Base-by-base conservation (phyloP, 2,888 invertebrate species). In the Pheosia tremula region DNA sequence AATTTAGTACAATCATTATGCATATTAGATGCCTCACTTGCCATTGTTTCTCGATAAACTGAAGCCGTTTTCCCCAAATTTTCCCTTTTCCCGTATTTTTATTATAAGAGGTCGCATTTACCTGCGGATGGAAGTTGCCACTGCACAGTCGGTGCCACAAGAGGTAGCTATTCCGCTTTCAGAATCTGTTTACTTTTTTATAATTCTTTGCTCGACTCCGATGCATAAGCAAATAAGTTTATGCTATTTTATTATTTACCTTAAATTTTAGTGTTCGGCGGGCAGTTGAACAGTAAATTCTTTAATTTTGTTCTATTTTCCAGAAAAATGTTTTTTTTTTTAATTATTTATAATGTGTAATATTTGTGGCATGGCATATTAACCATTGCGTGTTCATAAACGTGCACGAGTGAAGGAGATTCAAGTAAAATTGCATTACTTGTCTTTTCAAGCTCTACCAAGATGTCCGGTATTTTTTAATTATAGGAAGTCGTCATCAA, bases 1-100 rank as follows among this genome's bases (percentile, higher is more conserved):
- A 91, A 91, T 90, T 90, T 89, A 90, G 86, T 88, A 88, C 89
- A 88, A 89, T 88, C 88, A 88, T 89, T 90, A 90, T 91, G 90
- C 90, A 91, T 90, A 91, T 89, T 90, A 88, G 83, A 89, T 82
- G 86, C 83, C 81, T 80, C 84, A 84, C 83, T 86, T 86, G 87
- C 83, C 84, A 87, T 87, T 87, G 87, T 91, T 90, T 90, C 82
- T 82, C 89, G 80, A 89, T 90, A 90, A 91, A 90, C 88, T 88
- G 80, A 82, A 85, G 82, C 79, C 84, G 82, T 87, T 91, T 84
- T 81, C 80, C 79, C 69, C 68, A 75, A 84, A 84, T 83, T 88
- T 86, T 85, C 82, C 82, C 81, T 86, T 83, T 85, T 81, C 77
- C 81, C 80, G 81, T 79, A 80, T 89, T 89, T 89, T 90, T 90